Base-by-base conservation (phyloP, 1,140 invertebrate genomes). In the Akabosia matsudoensis region DNA sequence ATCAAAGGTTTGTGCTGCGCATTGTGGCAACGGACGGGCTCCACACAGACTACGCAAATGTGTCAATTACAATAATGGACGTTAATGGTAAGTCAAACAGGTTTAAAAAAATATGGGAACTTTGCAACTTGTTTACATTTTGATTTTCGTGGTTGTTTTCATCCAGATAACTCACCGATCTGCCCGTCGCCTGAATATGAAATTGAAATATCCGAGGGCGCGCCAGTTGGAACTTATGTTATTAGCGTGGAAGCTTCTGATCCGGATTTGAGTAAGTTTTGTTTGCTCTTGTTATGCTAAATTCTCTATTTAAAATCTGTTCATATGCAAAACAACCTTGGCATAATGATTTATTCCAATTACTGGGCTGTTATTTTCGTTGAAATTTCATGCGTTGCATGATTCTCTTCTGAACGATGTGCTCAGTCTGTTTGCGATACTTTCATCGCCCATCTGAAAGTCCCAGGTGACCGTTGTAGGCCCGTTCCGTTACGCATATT, bases 211-310 rank as follows among this genome's bases (percentile, higher is more conserved):
- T 73, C 64, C 1, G 80, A 81, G 33, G 56, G 73, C 16, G 74
- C 70, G 24, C 64, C 73, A 18, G 70, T 78, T 74, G 74, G 77
- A 7, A 78, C 74, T 0, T 81, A 79, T 67, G 76, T 81, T 7
- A 24, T 70, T 14, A 78, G 72, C 1, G 74, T 81, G 26, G 78
- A 79, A 56, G 80, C 78, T 14, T 34, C 73, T 54, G 80, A 81
- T 77, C 80, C 79, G 0, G 80, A 81, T 76, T 70, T 78, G 33
- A 77, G 79, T 80, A 78, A 75, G 79, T 51, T n/a, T n/a, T n/a
- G n/a, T n/a, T 51, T 52, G 13, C n/a, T n/a, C n/a, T n/a, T n/a
- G n/a, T n/a, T n/a, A n/a, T n/a, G n/a, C n/a, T n/a, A n/a, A 18
- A 45, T 45, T 18, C 37, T 18, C 18, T 45, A 10, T 45, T 10